Evolutionary conservation across 2,888 invertebrate genomes (phyloP).

Genomic region (Mythimna pallens): DNA sequence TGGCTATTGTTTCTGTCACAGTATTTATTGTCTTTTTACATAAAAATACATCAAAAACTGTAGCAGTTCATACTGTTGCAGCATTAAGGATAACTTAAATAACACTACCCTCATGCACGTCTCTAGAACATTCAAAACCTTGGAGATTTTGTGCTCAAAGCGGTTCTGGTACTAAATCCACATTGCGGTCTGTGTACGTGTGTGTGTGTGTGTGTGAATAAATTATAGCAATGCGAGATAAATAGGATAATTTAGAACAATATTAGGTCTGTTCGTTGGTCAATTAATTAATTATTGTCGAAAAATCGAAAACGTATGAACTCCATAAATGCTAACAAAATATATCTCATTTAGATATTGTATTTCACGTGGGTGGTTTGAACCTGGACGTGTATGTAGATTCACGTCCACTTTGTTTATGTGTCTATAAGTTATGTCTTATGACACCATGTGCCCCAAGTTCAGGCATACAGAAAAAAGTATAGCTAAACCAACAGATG

Average conservation of each 20-base stretch:
- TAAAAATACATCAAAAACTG: conserved; percentile 7
- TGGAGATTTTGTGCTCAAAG: conserved; percentile 4
- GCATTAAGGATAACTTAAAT: conserved; percentile 24
- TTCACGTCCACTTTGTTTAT: too few relatives aligned
- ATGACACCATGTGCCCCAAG: too few relatives aligned
- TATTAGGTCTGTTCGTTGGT: neutral
- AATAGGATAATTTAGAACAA: neutral
- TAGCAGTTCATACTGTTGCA: neutral
- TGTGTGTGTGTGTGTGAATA: too few relatives aligned
- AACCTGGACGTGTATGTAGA: too few relatives aligned
- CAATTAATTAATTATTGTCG: neutral
- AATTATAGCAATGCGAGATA: neutral
- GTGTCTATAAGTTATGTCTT: too few relatives aligned
- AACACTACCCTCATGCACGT: conserved; percentile 7
- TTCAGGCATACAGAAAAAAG: too few relatives aligned
- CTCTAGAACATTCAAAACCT: neutral
- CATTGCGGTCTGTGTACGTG: neutral
- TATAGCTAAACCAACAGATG: too few relatives aligned
- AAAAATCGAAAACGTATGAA: too few relatives aligned
- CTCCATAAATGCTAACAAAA: too few relatives aligned
- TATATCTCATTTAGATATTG: too few relatives aligned
- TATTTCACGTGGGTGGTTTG: too few relatives aligned
- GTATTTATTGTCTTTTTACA: neutral
- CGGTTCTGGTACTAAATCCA: conserved; percentile 14
- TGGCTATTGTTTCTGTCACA: neutral